Evolutionary conservation across 2,113 vertebrate genomes (phyloP), one percentile per base, ranked within the genome.

Genomic region (Tupaia chinensis): DNA sequence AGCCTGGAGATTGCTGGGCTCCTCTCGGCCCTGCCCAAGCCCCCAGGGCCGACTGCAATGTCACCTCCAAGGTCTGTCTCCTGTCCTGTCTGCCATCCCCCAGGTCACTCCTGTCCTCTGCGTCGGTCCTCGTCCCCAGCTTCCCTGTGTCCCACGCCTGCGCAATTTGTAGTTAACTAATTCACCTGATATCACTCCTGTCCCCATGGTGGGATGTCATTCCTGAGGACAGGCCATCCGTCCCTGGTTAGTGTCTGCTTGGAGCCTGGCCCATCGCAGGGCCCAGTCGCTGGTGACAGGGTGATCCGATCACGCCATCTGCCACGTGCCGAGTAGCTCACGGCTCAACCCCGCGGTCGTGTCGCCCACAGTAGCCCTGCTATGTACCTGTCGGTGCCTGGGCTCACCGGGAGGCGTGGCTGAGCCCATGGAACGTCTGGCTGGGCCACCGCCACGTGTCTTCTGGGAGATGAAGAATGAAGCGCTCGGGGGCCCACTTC

Each of bases 271-370:
- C 54, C 53, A 12, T 2, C 3, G 29, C 10, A 53, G 56, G 17
- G 23, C 53, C 29, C 5, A 0, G 1, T 23, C 15, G 22, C 73
- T 5, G 0, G 15, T 34, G 7, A 20, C 16, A 2, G 53, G 14
- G 1, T 8, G 22, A 23, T 8, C 61, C 9, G 34, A 1, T 23
- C 34, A 9, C 29, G n/a, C 1, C 22, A 44, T 29, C 2, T 0
- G 0, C 68, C 27, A 0, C 7, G 0, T 32, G n/a, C 20, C 17
- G 0, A 6, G 1, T 4, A 54, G 9, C 54, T 17, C 17, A 58
- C 8, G 19, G 23, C 73, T 19, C 0, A 1, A 12, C 2, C 44
- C 44, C 44, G 5, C 5, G 44, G 44, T 44, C 44, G 44, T 44
- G 44, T 44, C 44, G 44, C 44, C 44, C 44, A 5, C 44, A 44